Evolutionary conservation across 2,113 vertebrate genomes (phyloP), one percentile per base, ranked within the genome.

Genomic region (Pterophyllum scalare): DNA sequence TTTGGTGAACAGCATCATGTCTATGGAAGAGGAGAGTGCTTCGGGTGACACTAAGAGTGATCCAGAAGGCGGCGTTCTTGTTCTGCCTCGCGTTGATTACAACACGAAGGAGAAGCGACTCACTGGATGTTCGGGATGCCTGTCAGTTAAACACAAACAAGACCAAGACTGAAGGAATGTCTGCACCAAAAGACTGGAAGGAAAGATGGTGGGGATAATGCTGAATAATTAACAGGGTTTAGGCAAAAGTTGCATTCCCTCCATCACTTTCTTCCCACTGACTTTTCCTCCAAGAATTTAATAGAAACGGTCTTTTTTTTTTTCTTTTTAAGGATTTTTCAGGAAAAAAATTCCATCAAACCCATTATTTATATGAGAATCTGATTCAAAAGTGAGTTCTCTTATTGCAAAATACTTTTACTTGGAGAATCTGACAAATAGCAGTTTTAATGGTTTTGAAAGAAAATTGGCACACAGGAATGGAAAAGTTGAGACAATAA

Each of bases 1-100:
- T 80, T 77, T 97, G 86, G 95, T 97, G 64, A 92, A 93, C 80
- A 94, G 83, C 90, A 96, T 97, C 88, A 87, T 96, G 91, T 83
- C 93, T 0, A 59, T 58, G 19, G 93, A 96, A 59, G 92, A 87
- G 10, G 90, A 94, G 62, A 81, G 79, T 11, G 65, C 46, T 1
- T 20, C 19, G 35, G 75, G 28, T 0, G 88, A 84, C 3, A 72
- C 60, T 4, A 77, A 22, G 9, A 9, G 3, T 0, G 87, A 91
- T 3, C 20, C 76, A 2, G 95, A 94, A 2, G 88, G 84, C n/a
- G 59, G 59, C 40, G 85, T 91, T 2, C 83, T 95, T 77, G 90
- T 96, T 24, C 93, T 95, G 43, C 95, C 95, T 12, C 90, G 31
- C 49, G 91, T 94, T 13, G 89, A 95, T 82, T 88, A 93, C 90